Conservation (phyloP, 1,140 invertebrate species). For the Steinernema feltiae region DNA sequence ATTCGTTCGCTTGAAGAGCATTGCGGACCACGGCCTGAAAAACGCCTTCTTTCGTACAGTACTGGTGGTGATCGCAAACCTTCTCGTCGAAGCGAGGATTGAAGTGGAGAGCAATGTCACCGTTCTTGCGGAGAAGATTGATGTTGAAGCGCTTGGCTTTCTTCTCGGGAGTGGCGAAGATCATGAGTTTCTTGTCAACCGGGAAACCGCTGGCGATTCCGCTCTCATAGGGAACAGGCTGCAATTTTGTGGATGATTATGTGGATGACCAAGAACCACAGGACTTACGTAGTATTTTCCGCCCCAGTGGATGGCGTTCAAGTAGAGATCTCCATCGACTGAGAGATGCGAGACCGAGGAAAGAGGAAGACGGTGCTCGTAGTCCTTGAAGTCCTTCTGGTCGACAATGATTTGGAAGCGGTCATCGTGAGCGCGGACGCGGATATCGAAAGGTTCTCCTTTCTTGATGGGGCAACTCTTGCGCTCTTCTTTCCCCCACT, state of each 20-base stretch:
- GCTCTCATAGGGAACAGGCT: slow-evolving; percentile 49
- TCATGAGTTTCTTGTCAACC: slow-evolving; percentile 48
- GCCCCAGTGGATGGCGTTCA: slow-evolving; percentile 55
- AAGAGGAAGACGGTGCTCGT: slow-evolving; percentile 54
- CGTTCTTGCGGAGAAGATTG: slow-evolving; percentile 54
- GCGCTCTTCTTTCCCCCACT: slow-evolving; percentile 57
- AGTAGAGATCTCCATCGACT: slow-evolving; percentile 52
- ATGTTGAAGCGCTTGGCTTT: slow-evolving; percentile 54
- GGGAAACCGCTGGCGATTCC: slow-evolving; percentile 47
- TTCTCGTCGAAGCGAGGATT: slow-evolving; percentile 57
- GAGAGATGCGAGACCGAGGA: slow-evolving; percentile 47
- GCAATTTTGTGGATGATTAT: slow-evolving; percentile 16
- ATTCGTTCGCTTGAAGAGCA: slow-evolving; percentile 43
- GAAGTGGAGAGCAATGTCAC: slow-evolving; percentile 56
- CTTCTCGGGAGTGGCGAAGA: slow-evolving; percentile 52
- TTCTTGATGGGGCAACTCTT: slow-evolving; percentile 53
- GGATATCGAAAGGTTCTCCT: slow-evolving; percentile 53
- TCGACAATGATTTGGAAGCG: slow-evolving; percentile 45
- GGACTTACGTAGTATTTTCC: slow-evolving; percentile 53
- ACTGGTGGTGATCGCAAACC: slow-evolving; percentile 24
- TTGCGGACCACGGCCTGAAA: slow-evolving; percentile 49
- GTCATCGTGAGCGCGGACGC: slow-evolving; percentile 55
- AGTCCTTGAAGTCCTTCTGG: slow-evolving; percentile 57
- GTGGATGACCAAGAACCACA: background rate
- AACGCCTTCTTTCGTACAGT: background rate